These are phyloP conservation scores for Lepidurus packardi DNA, from an alignment of 1,140 invertebrate genomes.

Conservation along the genomic window DNA sequence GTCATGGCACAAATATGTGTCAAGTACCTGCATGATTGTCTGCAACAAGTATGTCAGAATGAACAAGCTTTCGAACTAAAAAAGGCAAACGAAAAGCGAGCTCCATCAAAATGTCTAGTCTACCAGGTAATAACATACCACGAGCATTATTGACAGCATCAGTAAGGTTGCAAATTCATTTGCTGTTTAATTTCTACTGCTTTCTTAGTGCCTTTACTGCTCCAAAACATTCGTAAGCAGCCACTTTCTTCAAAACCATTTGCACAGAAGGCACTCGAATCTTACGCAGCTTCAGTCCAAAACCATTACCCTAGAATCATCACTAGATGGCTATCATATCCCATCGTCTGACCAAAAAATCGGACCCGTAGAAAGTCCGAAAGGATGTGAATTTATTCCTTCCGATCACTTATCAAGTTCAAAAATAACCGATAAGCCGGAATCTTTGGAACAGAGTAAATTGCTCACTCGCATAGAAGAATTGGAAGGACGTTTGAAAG, in stretches of 20 bases:
- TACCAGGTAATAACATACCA: not conserved
- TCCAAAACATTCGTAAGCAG: not conserved
- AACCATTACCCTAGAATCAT: too few relatives aligned
- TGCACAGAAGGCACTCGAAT: not conserved
- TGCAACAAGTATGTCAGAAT: not conserved
- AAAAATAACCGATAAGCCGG: not conserved
- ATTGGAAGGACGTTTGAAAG: not conserved
- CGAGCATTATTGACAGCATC: too few relatives aligned
- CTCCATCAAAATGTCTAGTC: not conserved
- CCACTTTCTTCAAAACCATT: not conserved
- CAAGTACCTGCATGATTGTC: not conserved
- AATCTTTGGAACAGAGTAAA: not conserved
- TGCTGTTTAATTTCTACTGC: too few relatives aligned
- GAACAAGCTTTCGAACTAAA: not conserved
- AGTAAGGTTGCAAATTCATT: too few relatives aligned
- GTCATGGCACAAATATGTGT: not conserved
- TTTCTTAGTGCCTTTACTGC: not conserved
- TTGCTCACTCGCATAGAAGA: not conserved
- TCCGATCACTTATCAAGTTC: too few relatives aligned
- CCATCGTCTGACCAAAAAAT: too few relatives aligned
- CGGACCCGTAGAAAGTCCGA: too few relatives aligned
- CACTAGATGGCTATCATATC: too few relatives aligned
- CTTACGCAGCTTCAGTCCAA: not conserved
- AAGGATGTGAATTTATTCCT: too few relatives aligned
- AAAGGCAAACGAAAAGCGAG: not conserved